phyloP scores from a whole-genome alignment of 2,797 vertebrate genomes.

The Zonotrichia albicollis region DNA sequence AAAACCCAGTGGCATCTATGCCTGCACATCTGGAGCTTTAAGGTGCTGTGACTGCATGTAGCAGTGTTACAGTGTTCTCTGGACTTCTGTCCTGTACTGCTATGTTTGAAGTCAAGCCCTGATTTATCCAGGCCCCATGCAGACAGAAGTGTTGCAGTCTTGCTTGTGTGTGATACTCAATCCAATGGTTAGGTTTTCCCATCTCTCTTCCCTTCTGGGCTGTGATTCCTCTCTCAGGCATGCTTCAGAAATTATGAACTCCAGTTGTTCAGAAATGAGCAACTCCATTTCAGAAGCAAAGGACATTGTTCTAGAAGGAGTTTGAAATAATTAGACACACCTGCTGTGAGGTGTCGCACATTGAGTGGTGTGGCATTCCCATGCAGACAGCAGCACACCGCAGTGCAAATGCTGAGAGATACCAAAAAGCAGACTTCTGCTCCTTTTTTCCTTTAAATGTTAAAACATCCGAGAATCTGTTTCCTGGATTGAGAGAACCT shows the following conservation, averaged over 20 bases:
- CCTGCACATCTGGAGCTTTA: neutral
- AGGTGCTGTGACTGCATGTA: neutral
- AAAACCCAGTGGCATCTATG: neutral
- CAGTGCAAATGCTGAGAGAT: neutral
- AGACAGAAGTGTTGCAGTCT: neutral
- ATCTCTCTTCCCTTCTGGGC: neutral
- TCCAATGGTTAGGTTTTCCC: neutral
- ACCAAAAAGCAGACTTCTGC: neutral
- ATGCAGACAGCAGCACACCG: neutral
- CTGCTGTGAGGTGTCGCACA: neutral
- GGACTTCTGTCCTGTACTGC: neutral
- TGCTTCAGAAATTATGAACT: neutral
- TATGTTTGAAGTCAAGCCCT: neutral
- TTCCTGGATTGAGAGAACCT: neutral
- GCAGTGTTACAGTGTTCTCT: neutral
- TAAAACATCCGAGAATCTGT: neutral
- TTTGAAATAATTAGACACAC: neutral
- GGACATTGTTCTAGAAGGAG: neutral
- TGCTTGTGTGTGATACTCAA: neutral
- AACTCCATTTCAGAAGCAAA: neutral
- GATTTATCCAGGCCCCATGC: neutral
- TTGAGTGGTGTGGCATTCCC: neutral
- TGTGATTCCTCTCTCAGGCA: fast-evolving
- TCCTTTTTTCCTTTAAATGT: neutral
- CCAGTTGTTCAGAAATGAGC: neutral